A percentile compares a stretch with the other conserved stretches of the same genome.
Evolutionary conservation across 2,888 invertebrate species (phyloP).

Genomic region (Torymus auratus): DNA sequence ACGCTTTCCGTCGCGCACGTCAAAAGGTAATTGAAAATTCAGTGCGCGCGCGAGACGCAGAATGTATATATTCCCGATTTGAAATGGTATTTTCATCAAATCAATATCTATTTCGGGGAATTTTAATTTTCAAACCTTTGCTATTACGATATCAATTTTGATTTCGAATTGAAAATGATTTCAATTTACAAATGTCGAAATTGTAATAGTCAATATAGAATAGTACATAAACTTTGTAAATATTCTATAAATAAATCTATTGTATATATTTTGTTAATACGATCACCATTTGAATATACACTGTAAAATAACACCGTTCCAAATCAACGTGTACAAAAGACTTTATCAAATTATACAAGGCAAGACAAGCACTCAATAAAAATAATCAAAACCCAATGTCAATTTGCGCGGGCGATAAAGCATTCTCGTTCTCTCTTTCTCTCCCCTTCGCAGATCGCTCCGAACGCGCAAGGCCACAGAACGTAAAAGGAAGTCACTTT

Average conservation of each 20-base stretch:
- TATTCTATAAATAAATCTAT: too few relatives aligned
- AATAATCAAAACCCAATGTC: slow-evolving; percentile 16
- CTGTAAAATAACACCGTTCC: too few relatives aligned
- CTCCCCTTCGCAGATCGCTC: not conserved
- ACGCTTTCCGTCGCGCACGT: slow-evolving; percentile 14
- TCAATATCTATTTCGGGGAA: not conserved
- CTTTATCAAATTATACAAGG: too few relatives aligned
- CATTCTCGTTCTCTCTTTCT: not conserved
- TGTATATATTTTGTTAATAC: too few relatives aligned
- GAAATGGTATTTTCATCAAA: not conserved
- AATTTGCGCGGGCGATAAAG: not conserved
- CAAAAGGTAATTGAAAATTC: slow-evolving; percentile 15
- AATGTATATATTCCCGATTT: not conserved
- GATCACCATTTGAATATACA: too few relatives aligned
- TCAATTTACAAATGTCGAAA: too few relatives aligned
- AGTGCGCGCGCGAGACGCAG: not conserved
- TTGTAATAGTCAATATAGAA: too few relatives aligned
- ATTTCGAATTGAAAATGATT: too few relatives aligned
- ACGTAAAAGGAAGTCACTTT: slow-evolving; percentile 22
- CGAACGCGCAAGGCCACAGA: not conserved
- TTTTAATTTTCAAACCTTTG: too few relatives aligned
- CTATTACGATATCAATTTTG: too few relatives aligned
- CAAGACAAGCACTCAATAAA: not conserved
- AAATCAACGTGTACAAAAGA: too few relatives aligned
- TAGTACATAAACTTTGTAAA: too few relatives aligned